phyloP scores from a whole-genome alignment of 2,113 vertebrate genomes.

The Dipodomys stephensi region DNA sequence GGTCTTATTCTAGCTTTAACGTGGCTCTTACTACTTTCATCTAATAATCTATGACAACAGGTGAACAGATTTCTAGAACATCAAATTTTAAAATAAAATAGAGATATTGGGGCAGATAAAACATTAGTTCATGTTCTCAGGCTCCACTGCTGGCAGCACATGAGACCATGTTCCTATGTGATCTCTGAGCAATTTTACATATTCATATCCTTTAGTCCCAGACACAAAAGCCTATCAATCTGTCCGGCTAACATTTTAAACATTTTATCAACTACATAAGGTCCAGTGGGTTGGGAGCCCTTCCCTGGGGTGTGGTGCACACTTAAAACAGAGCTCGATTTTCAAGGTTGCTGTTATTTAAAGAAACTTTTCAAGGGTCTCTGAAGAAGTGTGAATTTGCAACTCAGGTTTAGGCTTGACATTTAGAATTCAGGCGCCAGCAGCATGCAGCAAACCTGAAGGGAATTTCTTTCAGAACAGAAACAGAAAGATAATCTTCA shows the following conservation, averaged over 20 bases:
- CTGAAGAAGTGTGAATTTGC: constrained; percentile 28
- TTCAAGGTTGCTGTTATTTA: constrained; percentile 50
- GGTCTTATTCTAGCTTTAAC: neutral
- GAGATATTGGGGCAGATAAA: constrained; percentile 64
- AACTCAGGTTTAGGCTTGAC: constrained; percentile 47
- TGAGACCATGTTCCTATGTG: neutral
- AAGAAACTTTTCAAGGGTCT: constrained; percentile 31
- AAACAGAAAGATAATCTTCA: neutral
- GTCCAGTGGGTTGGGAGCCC: neutral
- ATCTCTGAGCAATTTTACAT: neutral
- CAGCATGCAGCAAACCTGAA: neutral
- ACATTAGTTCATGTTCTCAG: neutral
- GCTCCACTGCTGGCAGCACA: neutral
- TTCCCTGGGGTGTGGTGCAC: accelerated
- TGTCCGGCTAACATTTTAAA: neutral
- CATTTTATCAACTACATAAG: neutral
- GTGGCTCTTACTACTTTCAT: constrained; percentile 33
- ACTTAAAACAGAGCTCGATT: neutral
- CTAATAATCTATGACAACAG: constrained; percentile 57
- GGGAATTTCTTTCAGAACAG: neutral
- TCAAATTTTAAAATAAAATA: constrained; percentile 46
- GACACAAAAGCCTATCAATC: neutral
- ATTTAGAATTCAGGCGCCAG: neutral
- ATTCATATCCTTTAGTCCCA: neutral
- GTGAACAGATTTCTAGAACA: constrained; percentile 65